Evolutionary conservation across 2,888 invertebrate genomes (phyloP).

Genomic region (Lasioglossum malachurum): DNA sequence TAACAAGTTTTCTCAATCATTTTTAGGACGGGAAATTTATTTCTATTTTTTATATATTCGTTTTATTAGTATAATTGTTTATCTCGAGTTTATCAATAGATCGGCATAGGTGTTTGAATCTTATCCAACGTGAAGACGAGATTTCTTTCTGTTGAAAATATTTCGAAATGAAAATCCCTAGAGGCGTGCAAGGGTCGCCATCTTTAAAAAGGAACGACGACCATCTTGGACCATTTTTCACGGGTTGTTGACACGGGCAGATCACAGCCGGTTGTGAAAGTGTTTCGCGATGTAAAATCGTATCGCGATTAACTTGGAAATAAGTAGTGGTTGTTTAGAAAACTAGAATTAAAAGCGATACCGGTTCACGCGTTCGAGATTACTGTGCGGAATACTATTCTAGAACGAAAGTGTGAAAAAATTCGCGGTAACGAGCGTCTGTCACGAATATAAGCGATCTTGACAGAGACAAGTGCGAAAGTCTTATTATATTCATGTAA

Average conservation of each 20-base stretch:
- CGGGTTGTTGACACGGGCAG: slow-evolving; percentile 82
- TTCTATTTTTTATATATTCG: no score
- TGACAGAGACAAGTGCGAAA: slow-evolving; percentile 59
- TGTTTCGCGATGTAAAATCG: slow-evolving; percentile 75
- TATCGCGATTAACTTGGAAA: slow-evolving; percentile 60
- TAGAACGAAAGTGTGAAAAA: slow-evolving; percentile 62
- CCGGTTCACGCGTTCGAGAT: slow-evolving; percentile 29
- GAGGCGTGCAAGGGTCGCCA: slow-evolving; percentile 59
- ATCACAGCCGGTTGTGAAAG: slow-evolving; percentile 81
- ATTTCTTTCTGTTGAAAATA: slow-evolving; percentile 9
- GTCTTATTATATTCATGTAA: slow-evolving; percentile 29
- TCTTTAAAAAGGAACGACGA: slow-evolving; percentile 69
- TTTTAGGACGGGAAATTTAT: not conserved
- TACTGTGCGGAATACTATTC: slow-evolving; percentile 29
- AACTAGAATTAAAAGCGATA: slow-evolving; percentile 44
- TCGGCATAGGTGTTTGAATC: slow-evolving; percentile 5
- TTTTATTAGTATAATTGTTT: not conserved
- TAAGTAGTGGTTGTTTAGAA: slow-evolving; percentile 50
- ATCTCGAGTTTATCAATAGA: not conserved
- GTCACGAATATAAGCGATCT: slow-evolving; percentile 70
- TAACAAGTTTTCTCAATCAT: not conserved
- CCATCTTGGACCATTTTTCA: slow-evolving; percentile 81
- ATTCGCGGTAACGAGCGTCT: slow-evolving; percentile 75
- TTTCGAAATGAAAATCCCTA: slow-evolving; percentile 60
- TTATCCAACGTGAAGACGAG: not conserved